These are phyloP conservation scores for Spilogale gracilis DNA, from an alignment of 2,113 vertebrate genomes.

Conservation along the genomic window DNA sequence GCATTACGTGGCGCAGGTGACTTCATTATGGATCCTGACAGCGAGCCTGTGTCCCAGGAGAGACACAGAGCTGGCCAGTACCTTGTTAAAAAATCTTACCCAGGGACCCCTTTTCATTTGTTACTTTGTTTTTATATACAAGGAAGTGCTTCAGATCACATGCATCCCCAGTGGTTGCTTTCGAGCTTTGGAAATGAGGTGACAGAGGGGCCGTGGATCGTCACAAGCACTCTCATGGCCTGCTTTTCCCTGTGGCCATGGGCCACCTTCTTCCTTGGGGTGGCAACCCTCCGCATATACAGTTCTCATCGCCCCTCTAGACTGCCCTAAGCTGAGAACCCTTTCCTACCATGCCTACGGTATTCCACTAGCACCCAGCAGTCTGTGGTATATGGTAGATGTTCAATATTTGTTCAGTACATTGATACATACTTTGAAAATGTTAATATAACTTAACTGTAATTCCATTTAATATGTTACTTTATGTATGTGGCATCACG, in stretches of 20 bases:
- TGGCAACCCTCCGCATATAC: background rate
- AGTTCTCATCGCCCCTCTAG: background rate
- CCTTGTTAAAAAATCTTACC: background rate
- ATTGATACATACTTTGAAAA: background rate
- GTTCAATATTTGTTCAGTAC: background rate
- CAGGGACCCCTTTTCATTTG: background rate
- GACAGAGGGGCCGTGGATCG: background rate
- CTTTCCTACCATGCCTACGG: background rate
- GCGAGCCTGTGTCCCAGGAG: background rate
- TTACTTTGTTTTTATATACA: background rate
- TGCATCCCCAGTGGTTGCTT: background rate
- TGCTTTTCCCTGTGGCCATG: background rate
- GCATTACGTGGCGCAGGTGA: background rate
- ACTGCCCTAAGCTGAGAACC: background rate
- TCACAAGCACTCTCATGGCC: background rate
- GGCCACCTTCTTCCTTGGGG: background rate
- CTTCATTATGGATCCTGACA: background rate
- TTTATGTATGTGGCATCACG: background rate
- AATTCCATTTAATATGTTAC: background rate
- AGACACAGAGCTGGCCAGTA: background rate
- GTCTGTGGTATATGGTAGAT: background rate
- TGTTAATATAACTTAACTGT: background rate
- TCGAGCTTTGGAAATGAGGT: background rate
- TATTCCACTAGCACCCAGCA: background rate
- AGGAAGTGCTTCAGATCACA: background rate